These are phyloP conservation scores for Triops cancriformis DNA, from an alignment of 1,140 invertebrate genomes.

Conservation along the genomic window DNA sequence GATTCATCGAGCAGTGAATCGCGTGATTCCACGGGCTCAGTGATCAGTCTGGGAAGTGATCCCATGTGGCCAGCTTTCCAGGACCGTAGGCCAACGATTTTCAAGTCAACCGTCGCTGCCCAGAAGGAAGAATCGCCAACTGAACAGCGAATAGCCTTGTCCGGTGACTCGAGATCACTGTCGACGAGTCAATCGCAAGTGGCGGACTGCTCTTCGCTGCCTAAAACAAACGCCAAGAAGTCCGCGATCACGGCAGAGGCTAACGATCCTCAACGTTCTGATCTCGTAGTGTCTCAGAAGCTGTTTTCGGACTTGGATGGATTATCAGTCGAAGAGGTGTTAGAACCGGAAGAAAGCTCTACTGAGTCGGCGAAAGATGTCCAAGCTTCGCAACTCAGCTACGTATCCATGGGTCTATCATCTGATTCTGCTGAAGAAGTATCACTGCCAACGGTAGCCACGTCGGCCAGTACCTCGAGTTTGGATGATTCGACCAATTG, in stretches of 20 bases:
- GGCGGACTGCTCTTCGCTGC: background rate
- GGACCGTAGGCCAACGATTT: constrained; percentile 23
- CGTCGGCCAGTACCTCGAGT: constrained; percentile 23
- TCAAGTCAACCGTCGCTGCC: background rate
- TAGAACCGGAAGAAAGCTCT: background rate
- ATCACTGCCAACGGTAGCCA: background rate
- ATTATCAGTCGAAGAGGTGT: background rate
- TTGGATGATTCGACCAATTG: constrained; percentile 21
- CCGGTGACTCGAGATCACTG: background rate
- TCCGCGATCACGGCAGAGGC: background rate
- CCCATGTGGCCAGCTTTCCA: constrained; percentile 28
- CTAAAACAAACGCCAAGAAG: background rate
- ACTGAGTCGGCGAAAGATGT: background rate
- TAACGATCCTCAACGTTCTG: background rate
- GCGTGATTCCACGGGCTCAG: constrained; percentile 73
- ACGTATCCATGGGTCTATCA: background rate
- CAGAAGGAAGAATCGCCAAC: background rate
- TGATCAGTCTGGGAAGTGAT: constrained; percentile 55
- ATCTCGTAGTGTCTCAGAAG: background rate
- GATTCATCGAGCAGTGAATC: constrained; percentile 47
- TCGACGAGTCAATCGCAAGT: background rate
- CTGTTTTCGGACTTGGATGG: background rate
- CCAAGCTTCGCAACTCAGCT: background rate
- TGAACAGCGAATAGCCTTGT: background rate
- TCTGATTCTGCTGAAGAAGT: background rate